Percentiles rank a stretch among this genome's conserved stretches.
phyloP scores from a whole-genome alignment of 1,140 invertebrate genomes.

The Galleria mellonella region DNA sequence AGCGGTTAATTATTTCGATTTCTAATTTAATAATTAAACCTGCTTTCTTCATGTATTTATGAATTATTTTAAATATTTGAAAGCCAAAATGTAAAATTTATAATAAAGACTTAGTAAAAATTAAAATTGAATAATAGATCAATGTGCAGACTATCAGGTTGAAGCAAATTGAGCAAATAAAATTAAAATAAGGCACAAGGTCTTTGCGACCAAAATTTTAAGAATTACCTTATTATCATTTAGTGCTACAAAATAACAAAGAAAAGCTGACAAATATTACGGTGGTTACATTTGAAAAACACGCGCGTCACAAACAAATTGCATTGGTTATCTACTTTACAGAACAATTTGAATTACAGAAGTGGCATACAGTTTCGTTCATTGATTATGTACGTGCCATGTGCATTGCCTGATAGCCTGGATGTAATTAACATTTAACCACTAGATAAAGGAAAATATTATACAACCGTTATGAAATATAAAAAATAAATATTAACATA shows the following conservation, averaged over 20 bases:
- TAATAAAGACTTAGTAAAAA: conserved; percentile 1
- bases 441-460: conserved; percentile 43
- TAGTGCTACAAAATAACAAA: conserved; percentile 14
- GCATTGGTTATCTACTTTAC: not conserved
- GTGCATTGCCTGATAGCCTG: conserved; percentile 40
- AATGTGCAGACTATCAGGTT: conserved; percentile 47
- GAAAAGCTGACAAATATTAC: conserved; percentile 15
- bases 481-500: conserved; percentile 66
- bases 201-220: conserved; percentile 33
- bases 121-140: conserved; percentile 13
- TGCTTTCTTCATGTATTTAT: too few species aligned
- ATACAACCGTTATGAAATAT: conserved; percentile 58
- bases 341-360: not conserved
- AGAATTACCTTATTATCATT: conserved; percentile 8
- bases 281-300: conserved; percentile 14
- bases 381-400: not conserved
- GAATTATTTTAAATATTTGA: too few species aligned
- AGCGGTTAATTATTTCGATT: conserved; percentile 12
- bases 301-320: conserved; percentile 6
- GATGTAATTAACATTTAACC: conserved; percentile 33
- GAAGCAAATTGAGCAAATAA: conserved; percentile 51
- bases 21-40: not conserved
- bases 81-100: too few species aligned
- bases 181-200: conserved; percentile 63
- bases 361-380: not conserved